A percentile compares a stretch with the other conserved stretches of the same genome.
Conservation (phyloP, 2,797 vertebrate genomes). For the Lepilemur ruficaudatus region DNA sequence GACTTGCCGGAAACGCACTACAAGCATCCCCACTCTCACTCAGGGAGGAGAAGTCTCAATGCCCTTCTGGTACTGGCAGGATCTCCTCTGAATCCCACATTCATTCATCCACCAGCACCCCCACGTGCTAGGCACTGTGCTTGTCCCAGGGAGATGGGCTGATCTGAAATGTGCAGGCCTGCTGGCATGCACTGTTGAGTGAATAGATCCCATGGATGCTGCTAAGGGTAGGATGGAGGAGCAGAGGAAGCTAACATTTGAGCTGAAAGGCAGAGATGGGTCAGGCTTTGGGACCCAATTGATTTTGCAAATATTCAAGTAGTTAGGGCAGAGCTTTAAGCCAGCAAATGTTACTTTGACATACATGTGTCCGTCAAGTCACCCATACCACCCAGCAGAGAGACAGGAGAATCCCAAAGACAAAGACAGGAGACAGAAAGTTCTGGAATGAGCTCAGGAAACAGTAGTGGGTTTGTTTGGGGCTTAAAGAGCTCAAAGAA, state of each 20-base stretch:
- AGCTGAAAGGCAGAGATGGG: background rate
- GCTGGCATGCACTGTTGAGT: background rate
- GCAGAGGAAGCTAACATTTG: background rate
- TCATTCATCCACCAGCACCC: background rate
- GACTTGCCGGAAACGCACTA: background rate
- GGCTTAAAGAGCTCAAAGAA: background rate
- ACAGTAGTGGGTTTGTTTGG: background rate
- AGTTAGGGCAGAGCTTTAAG: background rate
- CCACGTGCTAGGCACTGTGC: background rate
- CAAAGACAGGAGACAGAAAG: background rate
- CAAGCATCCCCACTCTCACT: background rate
- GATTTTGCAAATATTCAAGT: background rate
- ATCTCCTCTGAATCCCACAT: background rate
- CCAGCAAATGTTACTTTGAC: background rate
- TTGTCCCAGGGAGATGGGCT: background rate
- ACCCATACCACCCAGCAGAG: background rate
- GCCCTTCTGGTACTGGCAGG: background rate
- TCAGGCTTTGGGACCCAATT: background rate
- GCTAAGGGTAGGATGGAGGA: background rate
- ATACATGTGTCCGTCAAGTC: background rate
- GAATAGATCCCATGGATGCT: background rate
- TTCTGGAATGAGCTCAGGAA: background rate
- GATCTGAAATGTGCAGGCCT: background rate
- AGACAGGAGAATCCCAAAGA: background rate
- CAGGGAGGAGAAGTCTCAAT: background rate